A percentile compares a stretch with the other conserved stretches of the same genome.
Evolutionary conservation across 2,113 vertebrate species (phyloP).

Genomic region (Pica pica): DNA sequence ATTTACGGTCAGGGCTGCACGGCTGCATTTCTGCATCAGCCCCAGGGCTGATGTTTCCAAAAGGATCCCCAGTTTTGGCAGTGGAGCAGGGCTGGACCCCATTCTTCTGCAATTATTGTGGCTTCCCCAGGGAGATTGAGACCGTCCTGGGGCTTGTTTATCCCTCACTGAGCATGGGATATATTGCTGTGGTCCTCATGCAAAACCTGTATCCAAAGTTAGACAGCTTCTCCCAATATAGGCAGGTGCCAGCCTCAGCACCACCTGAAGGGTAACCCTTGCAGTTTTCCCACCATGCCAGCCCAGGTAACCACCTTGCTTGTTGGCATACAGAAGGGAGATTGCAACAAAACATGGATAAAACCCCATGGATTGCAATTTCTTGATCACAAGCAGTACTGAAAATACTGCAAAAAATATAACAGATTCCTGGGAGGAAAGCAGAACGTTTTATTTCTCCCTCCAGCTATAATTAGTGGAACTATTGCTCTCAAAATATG

Average conservation of each 20-base stretch:
- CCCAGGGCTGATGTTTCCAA: neutral
- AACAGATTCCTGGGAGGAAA: neutral
- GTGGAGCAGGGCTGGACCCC: neutral
- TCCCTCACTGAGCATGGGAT: neutral
- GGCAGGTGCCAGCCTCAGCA: neutral
- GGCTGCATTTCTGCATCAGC: neutral
- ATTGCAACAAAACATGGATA: neutral
- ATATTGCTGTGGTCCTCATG: neutral
- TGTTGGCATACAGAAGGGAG: neutral
- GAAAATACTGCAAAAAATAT: neutral
- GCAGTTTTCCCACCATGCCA: neutral
- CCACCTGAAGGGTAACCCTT: neutral
- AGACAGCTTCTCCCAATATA: rapidly evolving
- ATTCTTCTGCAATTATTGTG: neutral
- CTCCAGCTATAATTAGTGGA: neutral
- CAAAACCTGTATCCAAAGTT: neutral
- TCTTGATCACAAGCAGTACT: neutral
- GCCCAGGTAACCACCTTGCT: neutral
- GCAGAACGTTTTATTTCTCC: neutral
- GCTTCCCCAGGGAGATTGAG: neutral
- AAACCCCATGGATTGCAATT: neutral
- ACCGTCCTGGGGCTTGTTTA: neutral
- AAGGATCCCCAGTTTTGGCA: neutral
- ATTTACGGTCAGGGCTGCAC: neutral
- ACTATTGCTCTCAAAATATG: neutral